Conservation (phyloP, 2,797 vertebrate species). For the Diceros bicornis region DNA sequence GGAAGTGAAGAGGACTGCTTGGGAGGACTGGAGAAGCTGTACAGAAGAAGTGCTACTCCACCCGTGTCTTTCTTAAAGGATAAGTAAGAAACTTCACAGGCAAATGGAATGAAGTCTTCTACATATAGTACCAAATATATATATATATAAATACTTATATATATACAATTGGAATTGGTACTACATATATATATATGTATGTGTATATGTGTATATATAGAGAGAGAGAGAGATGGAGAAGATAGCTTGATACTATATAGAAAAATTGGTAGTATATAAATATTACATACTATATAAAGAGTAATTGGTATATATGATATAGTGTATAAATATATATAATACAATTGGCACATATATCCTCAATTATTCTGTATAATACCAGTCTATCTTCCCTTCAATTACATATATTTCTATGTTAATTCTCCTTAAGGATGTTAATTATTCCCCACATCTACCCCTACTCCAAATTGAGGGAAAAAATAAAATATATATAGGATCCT, state of each 20-base stretch:
- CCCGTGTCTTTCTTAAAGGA: neutral
- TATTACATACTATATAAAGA: neutral
- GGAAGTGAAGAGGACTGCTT: neutral
- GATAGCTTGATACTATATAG: neutral
- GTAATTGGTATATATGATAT: neutral
- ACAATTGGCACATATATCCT: neutral
- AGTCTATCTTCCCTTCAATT: neutral
- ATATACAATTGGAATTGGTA: neutral
- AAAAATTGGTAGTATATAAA: neutral
- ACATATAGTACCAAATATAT: neutral
- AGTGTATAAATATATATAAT: neutral
- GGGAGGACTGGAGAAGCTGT: neutral
- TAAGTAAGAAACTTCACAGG: neutral
- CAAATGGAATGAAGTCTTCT: neutral
- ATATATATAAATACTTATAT: neutral
- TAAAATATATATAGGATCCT: neutral
- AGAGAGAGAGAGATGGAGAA: neutral
- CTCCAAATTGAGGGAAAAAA: neutral
- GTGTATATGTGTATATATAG: neutral
- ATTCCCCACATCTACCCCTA: neutral
- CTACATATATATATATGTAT: neutral
- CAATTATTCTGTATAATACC: neutral
- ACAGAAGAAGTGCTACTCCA: neutral
- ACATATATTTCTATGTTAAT: constrained; percentile 21
- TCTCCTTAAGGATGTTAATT: neutral